These are phyloP conservation scores for Hemiscyllium ocellatum DNA, from an alignment of 2,113 vertebrate genomes.

Conservation along the genomic window DNA sequence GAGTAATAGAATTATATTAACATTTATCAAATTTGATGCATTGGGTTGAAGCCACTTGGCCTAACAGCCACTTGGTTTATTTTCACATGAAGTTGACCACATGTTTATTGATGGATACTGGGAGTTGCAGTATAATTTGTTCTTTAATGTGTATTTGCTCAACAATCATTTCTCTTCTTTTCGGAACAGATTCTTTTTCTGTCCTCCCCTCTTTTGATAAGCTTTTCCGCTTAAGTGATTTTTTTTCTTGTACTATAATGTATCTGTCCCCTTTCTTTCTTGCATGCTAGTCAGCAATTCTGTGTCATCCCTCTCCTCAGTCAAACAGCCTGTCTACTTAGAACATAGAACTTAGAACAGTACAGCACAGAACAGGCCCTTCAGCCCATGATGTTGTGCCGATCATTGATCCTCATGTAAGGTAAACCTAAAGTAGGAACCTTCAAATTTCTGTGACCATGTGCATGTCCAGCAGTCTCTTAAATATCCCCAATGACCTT, in stretches of 20 bases:
- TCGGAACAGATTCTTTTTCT: not conserved
- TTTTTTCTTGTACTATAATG: not conserved
- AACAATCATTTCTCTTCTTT: not conserved
- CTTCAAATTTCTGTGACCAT: no score
- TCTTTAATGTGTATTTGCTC: not conserved
- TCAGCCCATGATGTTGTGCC: no score
- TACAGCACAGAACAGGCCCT: no score
- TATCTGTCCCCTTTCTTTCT: not conserved
- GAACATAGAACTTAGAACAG: no score
- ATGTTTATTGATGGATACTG: slow-evolving; percentile 24
- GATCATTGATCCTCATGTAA: no score
- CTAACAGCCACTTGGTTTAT: slow-evolving; percentile 22
- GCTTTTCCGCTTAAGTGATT: not conserved
- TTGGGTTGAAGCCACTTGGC: not conserved
- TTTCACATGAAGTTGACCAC: slow-evolving; percentile 20
- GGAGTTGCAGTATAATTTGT: not conserved
- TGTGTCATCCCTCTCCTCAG: not conserved
- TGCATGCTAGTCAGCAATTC: not conserved
- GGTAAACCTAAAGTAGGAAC: no score
- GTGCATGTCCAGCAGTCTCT: no score
- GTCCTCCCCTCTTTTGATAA: not conserved
- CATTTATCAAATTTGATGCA: slow-evolving; percentile 36
- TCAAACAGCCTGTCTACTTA: not conserved
- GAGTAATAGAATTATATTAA: slow-evolving; percentile 32
- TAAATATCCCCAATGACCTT: no score